Evolutionary conservation across 2,888 invertebrate genomes (phyloP).

Genomic region (Drosophila macrospina): DNA sequence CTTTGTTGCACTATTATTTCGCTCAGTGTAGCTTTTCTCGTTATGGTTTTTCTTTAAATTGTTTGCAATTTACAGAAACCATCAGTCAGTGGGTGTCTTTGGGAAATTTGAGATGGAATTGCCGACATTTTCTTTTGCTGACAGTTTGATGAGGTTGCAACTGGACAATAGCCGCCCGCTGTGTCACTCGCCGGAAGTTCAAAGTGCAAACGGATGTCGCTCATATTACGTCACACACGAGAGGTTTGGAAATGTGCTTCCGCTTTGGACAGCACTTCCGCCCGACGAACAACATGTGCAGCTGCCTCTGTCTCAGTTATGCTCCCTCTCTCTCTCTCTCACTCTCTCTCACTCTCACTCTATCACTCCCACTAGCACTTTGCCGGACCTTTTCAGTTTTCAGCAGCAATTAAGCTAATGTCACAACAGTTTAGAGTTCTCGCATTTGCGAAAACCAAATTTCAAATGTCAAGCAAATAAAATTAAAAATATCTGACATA

Average conservation of each 20-base stretch:
- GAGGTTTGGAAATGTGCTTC: conserved; percentile 60
- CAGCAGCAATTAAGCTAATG: conserved; percentile 30
- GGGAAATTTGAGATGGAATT: conserved; percentile 12
- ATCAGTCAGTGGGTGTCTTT: conserved; percentile 12
- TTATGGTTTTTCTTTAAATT: conserved; percentile 10
- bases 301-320: conserved; percentile 16
- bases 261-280: conserved; percentile 49
- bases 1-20: neutral
- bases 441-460: conserved; percentile 18
- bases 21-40: conserved; percentile 3
- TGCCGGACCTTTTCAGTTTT: neutral
- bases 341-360: neutral
- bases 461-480: conserved; percentile 42
- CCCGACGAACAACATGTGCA: conserved; percentile 30
- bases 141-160: conserved; percentile 49
- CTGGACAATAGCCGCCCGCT: conserved; percentile 41
- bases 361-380: neutral
- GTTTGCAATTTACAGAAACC: conserved; percentile 8
- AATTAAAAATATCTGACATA: conserved; percentile 45
- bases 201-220: conserved; percentile 77
- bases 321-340: neutral
- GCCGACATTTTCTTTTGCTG: conserved; percentile 17
- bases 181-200: conserved; percentile 65
- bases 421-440: conserved; percentile 12
- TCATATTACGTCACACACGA: conserved; percentile 69